Evolutionary conservation across 2,888 invertebrate species (phyloP).

Genomic region (Heteropelma amictum): DNA sequence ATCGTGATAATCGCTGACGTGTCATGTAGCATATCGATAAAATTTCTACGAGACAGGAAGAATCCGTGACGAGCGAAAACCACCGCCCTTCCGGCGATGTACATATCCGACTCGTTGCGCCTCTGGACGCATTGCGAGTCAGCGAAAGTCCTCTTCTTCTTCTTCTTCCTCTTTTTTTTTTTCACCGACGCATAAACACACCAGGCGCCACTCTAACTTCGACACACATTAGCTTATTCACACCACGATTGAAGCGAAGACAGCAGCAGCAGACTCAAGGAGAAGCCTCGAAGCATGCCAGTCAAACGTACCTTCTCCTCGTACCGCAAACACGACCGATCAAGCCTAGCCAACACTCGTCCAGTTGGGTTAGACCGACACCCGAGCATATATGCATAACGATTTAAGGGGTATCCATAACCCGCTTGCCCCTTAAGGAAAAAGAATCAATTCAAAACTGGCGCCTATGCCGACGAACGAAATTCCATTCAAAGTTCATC

Average conservation of each 20-base stretch:
- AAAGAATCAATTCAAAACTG: too few species aligned
- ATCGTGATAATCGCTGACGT: not conserved
- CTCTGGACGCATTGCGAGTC: not conserved
- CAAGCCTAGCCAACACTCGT: slow-evolving; percentile 13
- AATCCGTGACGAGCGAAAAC: not conserved
- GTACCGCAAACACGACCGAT: not conserved
- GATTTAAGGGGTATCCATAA: not conserved
- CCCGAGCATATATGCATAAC: not conserved
- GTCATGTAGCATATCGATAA: not conserved
- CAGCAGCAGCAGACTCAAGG: slow-evolving; percentile 5
- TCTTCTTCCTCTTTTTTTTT: too few species aligned
- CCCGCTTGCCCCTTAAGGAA: too few species aligned
- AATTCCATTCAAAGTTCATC: too few species aligned
- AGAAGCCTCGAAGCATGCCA: slow-evolving; percentile 51
- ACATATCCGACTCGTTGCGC: not conserved
- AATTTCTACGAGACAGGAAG: not conserved
- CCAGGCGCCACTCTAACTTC: slow-evolving; percentile 22
- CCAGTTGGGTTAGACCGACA: slow-evolving; percentile 7
- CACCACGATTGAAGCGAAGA: slow-evolving; percentile 38
- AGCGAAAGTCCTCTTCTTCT: not conserved
- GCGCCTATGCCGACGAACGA: too few species aligned
- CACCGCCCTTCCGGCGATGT: slow-evolving; percentile 29
- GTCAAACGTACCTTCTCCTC: slow-evolving; percentile 40
- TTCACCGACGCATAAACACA: too few species aligned
- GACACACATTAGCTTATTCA: slow-evolving; percentile 38